These are phyloP conservation scores for Cristatella mucedo DNA, from an alignment of 2,888 invertebrate genomes.

Conservation along the genomic window DNA sequence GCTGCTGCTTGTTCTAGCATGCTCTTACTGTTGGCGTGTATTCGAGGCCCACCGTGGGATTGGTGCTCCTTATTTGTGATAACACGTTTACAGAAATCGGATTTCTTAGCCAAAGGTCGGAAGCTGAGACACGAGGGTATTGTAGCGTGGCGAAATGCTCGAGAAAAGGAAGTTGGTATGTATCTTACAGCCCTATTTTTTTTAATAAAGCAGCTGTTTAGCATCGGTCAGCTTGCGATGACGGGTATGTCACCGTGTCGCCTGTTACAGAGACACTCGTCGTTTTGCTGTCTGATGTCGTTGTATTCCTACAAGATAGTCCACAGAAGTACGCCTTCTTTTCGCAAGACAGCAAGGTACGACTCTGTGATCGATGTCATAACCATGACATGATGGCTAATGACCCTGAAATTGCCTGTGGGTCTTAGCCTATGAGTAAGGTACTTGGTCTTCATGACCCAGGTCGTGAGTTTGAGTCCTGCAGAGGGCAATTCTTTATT, in stretches of 20 bases:
- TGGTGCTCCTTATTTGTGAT: not conserved
- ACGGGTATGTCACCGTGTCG: slow-evolving; percentile 10
- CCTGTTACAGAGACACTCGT: slow-evolving; percentile 54
- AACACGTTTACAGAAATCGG: slow-evolving; percentile 50
- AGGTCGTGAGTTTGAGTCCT: no score
- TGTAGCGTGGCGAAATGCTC: slow-evolving; percentile 72
- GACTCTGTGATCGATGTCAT: no score
- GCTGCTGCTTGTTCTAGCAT: no score
- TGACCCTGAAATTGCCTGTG: no score
- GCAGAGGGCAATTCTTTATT: no score
- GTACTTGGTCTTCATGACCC: no score
- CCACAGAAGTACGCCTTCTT: slow-evolving; percentile 71
- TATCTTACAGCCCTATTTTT: not conserved
- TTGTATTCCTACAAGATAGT: slow-evolving; percentile 77
- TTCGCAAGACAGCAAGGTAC: slow-evolving; percentile 77
- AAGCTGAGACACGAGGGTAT: slow-evolving; percentile 68
- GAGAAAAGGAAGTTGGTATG: slow-evolving; percentile 58
- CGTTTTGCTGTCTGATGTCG: slow-evolving; percentile 73
- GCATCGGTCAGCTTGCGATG: not conserved
- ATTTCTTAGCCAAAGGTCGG: slow-evolving; percentile 65
- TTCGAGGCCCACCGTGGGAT: no score
- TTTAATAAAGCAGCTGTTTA: no score
- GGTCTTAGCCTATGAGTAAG: no score
- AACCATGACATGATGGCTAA: no score
- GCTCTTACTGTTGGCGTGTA: no score